phyloP scores from a whole-genome alignment of 1,140 invertebrate species.

The Drosophila tristis region DNA sequence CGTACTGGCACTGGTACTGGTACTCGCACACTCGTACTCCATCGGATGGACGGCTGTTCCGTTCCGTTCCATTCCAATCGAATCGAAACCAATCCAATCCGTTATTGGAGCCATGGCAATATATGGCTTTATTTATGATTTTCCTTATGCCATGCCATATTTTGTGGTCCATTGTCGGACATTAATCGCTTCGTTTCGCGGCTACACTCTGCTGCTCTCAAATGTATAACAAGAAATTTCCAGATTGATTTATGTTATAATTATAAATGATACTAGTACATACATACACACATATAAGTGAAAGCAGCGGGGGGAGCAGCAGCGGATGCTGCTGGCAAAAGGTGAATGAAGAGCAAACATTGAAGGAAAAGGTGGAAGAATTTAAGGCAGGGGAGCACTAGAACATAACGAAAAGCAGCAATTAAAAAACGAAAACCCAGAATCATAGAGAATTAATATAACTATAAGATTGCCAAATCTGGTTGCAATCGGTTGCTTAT shows the following conservation, averaged over 20 bases:
- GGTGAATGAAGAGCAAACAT: slow-evolving; percentile 11
- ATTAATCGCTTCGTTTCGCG: slow-evolving; percentile 71
- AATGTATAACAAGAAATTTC: slow-evolving; percentile 72
- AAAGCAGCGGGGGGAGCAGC: neutral
- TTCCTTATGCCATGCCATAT: slow-evolving; percentile 80
- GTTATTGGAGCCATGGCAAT: slow-evolving; percentile 71
- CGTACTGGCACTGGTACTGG: neutral
- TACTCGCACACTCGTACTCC: slow-evolving; percentile 23
- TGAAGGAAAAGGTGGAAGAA: neutral
- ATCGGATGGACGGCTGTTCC: slow-evolving; percentile 37
- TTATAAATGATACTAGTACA: slow-evolving; percentile 47
- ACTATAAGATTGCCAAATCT: too few relatives aligned
- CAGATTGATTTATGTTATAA: slow-evolving; percentile 82
- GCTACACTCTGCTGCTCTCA: slow-evolving; percentile 19
- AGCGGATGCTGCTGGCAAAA: neutral
- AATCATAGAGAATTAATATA: too few relatives aligned
- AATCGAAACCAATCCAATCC: slow-evolving; percentile 41
- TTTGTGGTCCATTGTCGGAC: slow-evolving; percentile 72
- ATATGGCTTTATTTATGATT: slow-evolving; percentile 78
- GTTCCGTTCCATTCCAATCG: slow-evolving; percentile 35
- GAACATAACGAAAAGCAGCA: too few relatives aligned
- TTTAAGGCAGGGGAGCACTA: too few relatives aligned
- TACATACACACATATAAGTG: slow-evolving; percentile 7
- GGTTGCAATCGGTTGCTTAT: neutral
- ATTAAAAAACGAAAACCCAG: too few relatives aligned